A percentile compares a stretch with the other conserved stretches of the same genome.
Evolutionary conservation across 2,888 invertebrate genomes (phyloP).

Genomic region (Ornithoptera alexandrae): DNA sequence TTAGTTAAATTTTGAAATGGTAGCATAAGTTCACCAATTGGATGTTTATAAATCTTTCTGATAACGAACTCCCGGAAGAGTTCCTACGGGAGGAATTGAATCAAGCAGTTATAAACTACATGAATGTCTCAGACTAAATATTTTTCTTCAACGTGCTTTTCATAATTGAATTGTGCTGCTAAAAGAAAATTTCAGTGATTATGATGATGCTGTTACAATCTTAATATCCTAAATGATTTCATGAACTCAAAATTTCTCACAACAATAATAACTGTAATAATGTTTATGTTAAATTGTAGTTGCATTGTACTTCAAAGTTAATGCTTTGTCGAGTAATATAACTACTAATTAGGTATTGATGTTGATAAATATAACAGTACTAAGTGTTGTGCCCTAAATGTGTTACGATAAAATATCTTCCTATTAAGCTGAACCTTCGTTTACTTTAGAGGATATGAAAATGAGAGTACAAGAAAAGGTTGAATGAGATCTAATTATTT

Average conservation of each 20-base stretch:
- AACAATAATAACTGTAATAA: neutral
- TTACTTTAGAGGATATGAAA: constrained; percentile 34
- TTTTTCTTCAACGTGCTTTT: no score
- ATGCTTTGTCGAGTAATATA: constrained; percentile 17
- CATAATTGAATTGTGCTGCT: neutral
- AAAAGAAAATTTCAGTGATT: neutral
- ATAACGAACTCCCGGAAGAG: no score
- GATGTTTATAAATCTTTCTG: no score
- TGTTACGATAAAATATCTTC: constrained; percentile 16
- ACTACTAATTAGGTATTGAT: constrained; percentile 18
- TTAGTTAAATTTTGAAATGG: no score
- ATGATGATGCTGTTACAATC: no score
- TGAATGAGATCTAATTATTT: constrained; percentile 67
- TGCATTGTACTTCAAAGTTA: neutral
- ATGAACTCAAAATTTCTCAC: neutral
- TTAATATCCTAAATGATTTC: neutral
- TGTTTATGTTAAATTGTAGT: neutral
- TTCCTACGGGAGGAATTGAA: no score
- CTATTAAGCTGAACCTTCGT: constrained; percentile 12
- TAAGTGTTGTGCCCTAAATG: constrained; percentile 22
- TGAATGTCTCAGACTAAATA: no score
- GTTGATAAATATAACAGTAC: constrained; percentile 25
- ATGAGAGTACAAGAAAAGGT: constrained; percentile 55
- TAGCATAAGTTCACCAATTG: no score
- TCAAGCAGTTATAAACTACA: no score